Percentiles rank a stretch among this genome's conserved stretches.
These are phyloP conservation scores for Liasis olivaceus DNA, from an alignment of 2,797 vertebrate species.

Conservation along the genomic window DNA sequence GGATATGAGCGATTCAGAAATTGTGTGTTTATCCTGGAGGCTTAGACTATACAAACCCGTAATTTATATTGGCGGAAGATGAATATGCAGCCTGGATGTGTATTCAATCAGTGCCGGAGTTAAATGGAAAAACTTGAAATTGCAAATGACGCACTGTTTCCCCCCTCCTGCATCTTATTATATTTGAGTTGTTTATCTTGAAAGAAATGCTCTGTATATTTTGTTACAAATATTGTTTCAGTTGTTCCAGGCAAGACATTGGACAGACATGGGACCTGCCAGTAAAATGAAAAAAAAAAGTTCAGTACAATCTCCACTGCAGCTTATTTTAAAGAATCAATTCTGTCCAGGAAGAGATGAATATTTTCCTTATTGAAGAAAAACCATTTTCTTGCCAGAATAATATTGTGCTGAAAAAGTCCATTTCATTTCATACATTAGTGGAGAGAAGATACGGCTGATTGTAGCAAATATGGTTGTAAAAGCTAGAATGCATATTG, in stretches of 20 bases:
- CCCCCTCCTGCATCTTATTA: constrained; percentile 57
- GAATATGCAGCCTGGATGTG: constrained; percentile 43
- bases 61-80: constrained; percentile 60
- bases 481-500: constrained; percentile 27
- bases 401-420: constrained; percentile 25
- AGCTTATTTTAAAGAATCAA: constrained; percentile 35
- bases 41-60: constrained; percentile 58
- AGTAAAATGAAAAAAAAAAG: constrained; percentile 21
- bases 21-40: constrained; percentile 62
- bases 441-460: not conserved
- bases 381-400: constrained; percentile 32
- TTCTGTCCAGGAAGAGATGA: constrained; percentile 43
- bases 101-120: constrained; percentile 52
- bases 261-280: constrained; percentile 48
- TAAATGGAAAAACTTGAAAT: constrained; percentile 62
- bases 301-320: constrained; percentile 41
- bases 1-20: constrained; percentile 45
- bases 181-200: constrained; percentile 66
- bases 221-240: constrained; percentile 38
- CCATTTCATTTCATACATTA: constrained; percentile 32
- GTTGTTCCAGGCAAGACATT: constrained; percentile 47
- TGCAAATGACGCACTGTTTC: constrained; percentile 34
- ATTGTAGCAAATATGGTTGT: constrained; percentile 22
- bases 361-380: not conserved
- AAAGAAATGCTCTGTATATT: constrained; percentile 51